phyloP scores from a whole-genome alignment of 2,113 vertebrate species.

The Brienomyrus longianalis region DNA sequence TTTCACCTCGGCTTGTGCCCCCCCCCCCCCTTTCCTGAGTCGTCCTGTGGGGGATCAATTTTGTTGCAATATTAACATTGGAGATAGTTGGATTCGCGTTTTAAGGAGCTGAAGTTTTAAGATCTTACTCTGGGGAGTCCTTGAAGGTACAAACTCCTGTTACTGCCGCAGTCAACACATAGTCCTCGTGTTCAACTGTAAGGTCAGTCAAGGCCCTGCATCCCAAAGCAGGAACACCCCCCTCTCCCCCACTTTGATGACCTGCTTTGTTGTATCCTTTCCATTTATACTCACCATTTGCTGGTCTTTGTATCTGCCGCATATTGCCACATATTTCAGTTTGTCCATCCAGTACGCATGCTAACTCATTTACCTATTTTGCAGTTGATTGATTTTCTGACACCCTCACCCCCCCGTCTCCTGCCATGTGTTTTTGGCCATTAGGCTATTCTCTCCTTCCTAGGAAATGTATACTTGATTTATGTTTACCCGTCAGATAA shows the following conservation, averaged over 20 bases:
- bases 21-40: not conserved
- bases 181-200: not conserved
- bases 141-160: not conserved
- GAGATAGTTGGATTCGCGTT: not conserved
- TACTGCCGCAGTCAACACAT: not conserved
- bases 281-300: not conserved
- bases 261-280: not conserved
- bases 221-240: not conserved
- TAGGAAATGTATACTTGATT: not conserved
- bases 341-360: not conserved
- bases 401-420: too few relatives aligned
- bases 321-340: not conserved
- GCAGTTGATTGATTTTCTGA: not conserved
- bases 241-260: not conserved
- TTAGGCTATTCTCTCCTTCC: not conserved
- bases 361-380: not conserved
- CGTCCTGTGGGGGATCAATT: not conserved
- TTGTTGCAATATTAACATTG: not conserved
- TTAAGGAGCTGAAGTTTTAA: not conserved
- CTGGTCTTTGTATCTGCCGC: not conserved
- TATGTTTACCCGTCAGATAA: not conserved
- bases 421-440: too few relatives aligned
- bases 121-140: not conserved
- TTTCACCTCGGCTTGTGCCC: not conserved
- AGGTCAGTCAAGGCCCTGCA: not conserved